Conservation (phyloP, 2,888 invertebrate species). For the Blomia tropicalis region DNA sequence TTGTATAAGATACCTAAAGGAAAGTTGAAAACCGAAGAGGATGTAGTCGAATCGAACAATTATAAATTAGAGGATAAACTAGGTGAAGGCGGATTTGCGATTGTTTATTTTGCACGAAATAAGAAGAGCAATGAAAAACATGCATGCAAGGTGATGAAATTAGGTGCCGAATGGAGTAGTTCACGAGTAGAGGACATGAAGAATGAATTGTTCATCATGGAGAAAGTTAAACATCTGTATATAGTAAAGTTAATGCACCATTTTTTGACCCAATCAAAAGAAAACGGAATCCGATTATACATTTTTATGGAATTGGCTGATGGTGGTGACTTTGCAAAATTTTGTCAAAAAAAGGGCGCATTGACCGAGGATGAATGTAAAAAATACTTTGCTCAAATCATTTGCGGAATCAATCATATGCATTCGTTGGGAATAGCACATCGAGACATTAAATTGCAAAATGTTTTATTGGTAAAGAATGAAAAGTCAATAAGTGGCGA, state of each 20-base stretch:
- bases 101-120: background rate
- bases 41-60: background rate
- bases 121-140: background rate
- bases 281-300: background rate
- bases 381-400: no score
- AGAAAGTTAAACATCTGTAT: background rate
- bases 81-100: background rate
- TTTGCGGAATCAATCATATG: no score
- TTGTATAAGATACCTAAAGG: background rate
- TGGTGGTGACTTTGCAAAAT: no score
- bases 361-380: no score
- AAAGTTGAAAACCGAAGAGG: background rate
- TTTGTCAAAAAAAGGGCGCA: no score
- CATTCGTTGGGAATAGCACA: no score
- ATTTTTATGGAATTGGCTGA: no score
- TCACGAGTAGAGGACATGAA: background rate
- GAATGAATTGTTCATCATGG: constrained; percentile 4
- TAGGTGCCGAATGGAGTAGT: background rate
- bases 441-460: no score
- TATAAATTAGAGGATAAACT: constrained; percentile 5
- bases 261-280: background rate
- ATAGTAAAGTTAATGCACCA: background rate
- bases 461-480: no score
- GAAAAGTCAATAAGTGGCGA: no score
- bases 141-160: background rate